Percentiles rank a stretch among this genome's conserved stretches.
Conservation (phyloP, 2,888 invertebrate species). For the Lasioglossum oenotherae region DNA sequence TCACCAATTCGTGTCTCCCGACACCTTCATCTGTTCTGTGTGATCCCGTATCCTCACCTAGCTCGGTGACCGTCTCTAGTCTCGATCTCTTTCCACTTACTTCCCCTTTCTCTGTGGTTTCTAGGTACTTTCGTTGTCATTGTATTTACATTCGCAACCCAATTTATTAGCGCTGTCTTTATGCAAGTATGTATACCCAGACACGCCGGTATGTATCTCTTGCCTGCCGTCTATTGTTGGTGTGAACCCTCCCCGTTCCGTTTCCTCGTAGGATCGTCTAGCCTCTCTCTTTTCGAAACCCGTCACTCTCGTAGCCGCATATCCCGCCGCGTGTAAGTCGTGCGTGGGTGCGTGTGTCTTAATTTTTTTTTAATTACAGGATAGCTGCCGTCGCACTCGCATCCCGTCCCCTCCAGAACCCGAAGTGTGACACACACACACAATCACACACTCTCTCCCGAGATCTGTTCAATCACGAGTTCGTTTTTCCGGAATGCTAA, state of each 20-base stretch:
- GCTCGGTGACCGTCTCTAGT: constrained; percentile 10
- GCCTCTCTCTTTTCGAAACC: constrained; percentile 4
- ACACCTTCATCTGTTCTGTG: not conserved
- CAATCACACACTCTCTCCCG: constrained; percentile 17
- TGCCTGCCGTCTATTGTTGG: constrained; percentile 35
- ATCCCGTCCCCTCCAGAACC: constrained; percentile 67
- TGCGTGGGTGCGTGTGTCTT: constrained; percentile 66
- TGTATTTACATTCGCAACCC: constrained; percentile 47
- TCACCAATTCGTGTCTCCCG: not conserved
- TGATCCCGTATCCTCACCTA: constrained; percentile 1
- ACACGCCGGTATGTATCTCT: constrained; percentile 60
- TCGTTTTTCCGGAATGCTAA: constrained; percentile 37
- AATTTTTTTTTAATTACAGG: constrained; percentile 78
- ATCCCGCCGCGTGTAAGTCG: not conserved
- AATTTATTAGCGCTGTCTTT: constrained; percentile 50
- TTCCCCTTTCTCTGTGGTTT: constrained; percentile 49
- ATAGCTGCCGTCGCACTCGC: constrained; percentile 84
- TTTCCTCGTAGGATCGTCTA: not conserved
- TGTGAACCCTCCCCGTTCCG: not conserved
- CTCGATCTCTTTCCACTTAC: constrained; percentile 26
- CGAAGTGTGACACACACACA: constrained; percentile 27
- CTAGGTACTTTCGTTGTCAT: constrained; percentile 60
- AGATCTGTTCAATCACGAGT: constrained; percentile 37
- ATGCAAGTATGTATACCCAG: constrained; percentile 57
- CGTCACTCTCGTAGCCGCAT: constrained; percentile 7